Conservation (phyloP, 2,888 invertebrate species). For the Papilio elwesi region DNA sequence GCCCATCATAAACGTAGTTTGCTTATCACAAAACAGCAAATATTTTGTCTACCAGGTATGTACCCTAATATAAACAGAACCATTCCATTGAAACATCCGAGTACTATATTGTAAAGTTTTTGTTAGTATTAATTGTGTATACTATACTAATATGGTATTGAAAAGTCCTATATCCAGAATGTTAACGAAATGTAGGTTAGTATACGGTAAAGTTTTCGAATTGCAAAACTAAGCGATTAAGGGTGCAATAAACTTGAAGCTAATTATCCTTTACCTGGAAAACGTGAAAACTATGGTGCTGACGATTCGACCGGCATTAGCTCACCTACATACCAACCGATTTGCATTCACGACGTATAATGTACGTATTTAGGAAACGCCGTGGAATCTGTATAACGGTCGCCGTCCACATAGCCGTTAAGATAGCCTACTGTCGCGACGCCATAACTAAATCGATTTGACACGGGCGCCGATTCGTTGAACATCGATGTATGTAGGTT, state of each 20-base stretch:
- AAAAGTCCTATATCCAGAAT: not conserved
- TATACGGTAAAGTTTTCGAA: conserved; percentile 9
- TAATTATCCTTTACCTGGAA: conserved; percentile 41
- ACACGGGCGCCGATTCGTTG: conserved; percentile 25
- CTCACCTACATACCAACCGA: conserved; percentile 66
- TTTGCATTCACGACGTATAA: conserved; percentile 69
- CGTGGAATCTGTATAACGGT: conserved; percentile 73
- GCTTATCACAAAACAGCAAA: too few relatives aligned
- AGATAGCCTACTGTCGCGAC: conserved; percentile 40
- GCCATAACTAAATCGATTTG: conserved; percentile 36
- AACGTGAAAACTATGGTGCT: conserved; percentile 24
- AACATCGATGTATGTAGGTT: conserved; percentile 27
- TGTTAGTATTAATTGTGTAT: not conserved
- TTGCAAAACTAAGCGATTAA: conserved; percentile 33
- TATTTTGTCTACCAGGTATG: too few relatives aligned
- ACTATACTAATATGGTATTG: not conserved
- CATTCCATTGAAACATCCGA: too few relatives aligned
- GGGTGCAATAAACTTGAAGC: conserved; percentile 34
- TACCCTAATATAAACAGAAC: too few relatives aligned
- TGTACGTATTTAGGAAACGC: conserved; percentile 66
- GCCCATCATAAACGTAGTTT: too few relatives aligned
- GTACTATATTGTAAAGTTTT: too few relatives aligned
- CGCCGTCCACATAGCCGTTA: conserved; percentile 43
- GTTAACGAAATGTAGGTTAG: not conserved
- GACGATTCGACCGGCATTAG: conserved; percentile 49